Percentiles rank a stretch among this genome's conserved stretches.
phyloP scores from a whole-genome alignment of 2,888 invertebrate genomes.

The Neuroscelio doddi region DNA sequence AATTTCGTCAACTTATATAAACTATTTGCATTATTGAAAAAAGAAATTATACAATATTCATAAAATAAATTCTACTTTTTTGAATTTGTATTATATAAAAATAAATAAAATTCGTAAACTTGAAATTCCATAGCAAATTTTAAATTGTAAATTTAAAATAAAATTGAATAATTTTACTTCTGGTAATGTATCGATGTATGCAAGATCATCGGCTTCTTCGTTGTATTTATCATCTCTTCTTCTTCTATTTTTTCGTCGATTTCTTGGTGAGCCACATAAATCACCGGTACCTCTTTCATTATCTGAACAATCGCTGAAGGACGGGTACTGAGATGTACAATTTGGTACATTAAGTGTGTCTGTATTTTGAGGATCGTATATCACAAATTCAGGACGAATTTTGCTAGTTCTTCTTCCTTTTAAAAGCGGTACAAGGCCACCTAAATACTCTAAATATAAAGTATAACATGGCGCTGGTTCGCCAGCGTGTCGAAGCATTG shows the following conservation, averaged over 20 bases:
- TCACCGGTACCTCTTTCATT: slow-evolving; percentile 75
- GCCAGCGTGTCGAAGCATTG: slow-evolving; percentile 94
- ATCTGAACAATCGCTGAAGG: slow-evolving; percentile 76
- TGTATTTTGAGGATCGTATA: slow-evolving; percentile 92
- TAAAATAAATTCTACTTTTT: no score
- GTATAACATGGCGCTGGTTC: slow-evolving; percentile 90
- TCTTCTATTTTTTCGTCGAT: slow-evolving; percentile 78
- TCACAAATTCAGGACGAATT: slow-evolving; percentile 97
- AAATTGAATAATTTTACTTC: slow-evolving; percentile 76
- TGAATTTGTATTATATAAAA: no score
- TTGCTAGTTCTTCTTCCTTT: slow-evolving; percentile 97
- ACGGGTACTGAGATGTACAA: slow-evolving; percentile 61
- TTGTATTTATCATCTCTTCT: slow-evolving; percentile 72
- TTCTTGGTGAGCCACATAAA: slow-evolving; percentile 84
- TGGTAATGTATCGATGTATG: slow-evolving; percentile 88
- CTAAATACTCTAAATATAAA: slow-evolving; percentile 94
- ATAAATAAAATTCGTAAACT: no score
- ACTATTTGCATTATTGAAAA: no score
- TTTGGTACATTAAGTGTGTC: slow-evolving; percentile 73
- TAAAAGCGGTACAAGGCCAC: slow-evolving; percentile 95
- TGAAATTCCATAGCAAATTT: no score
- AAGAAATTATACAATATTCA: no score
- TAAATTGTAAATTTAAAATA: no score
- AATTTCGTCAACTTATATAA: no score
- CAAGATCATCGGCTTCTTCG: slow-evolving; percentile 78